Conservation (phyloP, 2,113 vertebrate species). For the Scartelaos histophorus region DNA sequence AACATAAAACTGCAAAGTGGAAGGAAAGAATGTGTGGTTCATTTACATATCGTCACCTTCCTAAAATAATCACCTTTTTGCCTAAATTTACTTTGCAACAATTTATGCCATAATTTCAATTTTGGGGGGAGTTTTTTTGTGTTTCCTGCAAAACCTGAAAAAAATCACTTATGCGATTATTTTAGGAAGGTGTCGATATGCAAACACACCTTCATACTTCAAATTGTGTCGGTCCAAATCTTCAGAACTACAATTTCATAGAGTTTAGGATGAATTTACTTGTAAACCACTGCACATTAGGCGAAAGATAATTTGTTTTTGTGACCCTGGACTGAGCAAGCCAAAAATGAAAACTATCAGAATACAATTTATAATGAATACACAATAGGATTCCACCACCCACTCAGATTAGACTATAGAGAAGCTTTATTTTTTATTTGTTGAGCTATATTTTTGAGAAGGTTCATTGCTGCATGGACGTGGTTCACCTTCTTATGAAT, state of each 20-base stretch:
- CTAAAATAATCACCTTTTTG: no score
- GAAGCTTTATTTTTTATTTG: conserved; percentile 1
- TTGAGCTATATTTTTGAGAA: conserved; percentile 41
- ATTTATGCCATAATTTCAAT: no score
- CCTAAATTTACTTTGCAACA: no score
- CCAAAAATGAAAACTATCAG: background rate
- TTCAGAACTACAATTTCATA: background rate
- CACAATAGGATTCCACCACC: background rate
- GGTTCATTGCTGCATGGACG: conserved; percentile 52
- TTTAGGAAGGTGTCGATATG: no score
- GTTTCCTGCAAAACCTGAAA: no score
- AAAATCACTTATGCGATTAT: no score
- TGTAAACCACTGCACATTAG: background rate
- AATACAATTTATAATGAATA: conserved; percentile 2
- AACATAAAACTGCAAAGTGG: no score
- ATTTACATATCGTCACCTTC: no score
- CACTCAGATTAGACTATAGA: background rate
- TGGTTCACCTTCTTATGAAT: conserved; percentile 60
- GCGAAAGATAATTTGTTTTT: background rate
- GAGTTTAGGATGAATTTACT: background rate
- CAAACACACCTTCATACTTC: background rate
- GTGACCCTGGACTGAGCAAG: background rate
- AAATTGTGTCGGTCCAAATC: background rate
- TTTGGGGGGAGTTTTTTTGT: no score
- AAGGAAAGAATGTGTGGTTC: no score